A percentile compares a stretch with the other conserved stretches of the same genome.
Conservation (phyloP, 2,888 invertebrate species). For the Drosophila mimetica region DNA sequence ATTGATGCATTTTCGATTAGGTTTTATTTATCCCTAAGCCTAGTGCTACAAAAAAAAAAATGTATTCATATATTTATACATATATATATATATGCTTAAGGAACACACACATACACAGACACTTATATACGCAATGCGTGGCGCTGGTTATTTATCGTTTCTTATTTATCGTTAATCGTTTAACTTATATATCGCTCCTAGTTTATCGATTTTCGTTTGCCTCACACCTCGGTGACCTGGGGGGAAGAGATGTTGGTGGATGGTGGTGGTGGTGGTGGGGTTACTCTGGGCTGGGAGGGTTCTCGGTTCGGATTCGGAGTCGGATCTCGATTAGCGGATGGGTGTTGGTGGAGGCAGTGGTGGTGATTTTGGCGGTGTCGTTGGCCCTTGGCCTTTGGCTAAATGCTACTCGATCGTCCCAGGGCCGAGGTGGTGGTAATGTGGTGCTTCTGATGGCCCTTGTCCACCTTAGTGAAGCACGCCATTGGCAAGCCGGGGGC, state of each 20-base stretch:
- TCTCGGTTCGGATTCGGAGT: background rate
- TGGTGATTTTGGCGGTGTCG: background rate
- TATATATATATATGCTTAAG: constrained; percentile 18
- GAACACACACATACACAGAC: constrained; percentile 22
- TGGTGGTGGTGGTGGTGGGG: background rate
- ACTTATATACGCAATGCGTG: constrained; percentile 27
- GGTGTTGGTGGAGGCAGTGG: background rate
- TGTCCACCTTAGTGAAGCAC: constrained; percentile 53
- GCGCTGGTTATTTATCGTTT: constrained; percentile 28
- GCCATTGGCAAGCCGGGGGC: constrained; percentile 57
- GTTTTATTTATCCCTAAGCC: constrained; percentile 26
- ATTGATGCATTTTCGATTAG: constrained; percentile 48
- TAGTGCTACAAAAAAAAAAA: constrained; percentile 38
- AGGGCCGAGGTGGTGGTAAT: constrained; percentile 73
- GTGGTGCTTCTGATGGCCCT: constrained; percentile 71
- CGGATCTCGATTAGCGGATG: constrained; percentile 19
- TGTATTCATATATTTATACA: constrained; percentile 2
- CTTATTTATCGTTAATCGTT: constrained; percentile 12
- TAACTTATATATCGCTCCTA: constrained; percentile 1
- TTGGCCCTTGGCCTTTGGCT: constrained; percentile 43
- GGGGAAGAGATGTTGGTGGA: background rate
- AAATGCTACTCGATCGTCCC: constrained; percentile 84
- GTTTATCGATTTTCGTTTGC: constrained; percentile 2
- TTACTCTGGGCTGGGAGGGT: constrained; percentile 7
- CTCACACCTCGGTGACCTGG: constrained; percentile 17